A percentile compares a stretch with the other conserved stretches of the same genome.
Evolutionary conservation across 2,797 vertebrate species (phyloP).

Genomic region (Apodemus agrarius): DNA sequence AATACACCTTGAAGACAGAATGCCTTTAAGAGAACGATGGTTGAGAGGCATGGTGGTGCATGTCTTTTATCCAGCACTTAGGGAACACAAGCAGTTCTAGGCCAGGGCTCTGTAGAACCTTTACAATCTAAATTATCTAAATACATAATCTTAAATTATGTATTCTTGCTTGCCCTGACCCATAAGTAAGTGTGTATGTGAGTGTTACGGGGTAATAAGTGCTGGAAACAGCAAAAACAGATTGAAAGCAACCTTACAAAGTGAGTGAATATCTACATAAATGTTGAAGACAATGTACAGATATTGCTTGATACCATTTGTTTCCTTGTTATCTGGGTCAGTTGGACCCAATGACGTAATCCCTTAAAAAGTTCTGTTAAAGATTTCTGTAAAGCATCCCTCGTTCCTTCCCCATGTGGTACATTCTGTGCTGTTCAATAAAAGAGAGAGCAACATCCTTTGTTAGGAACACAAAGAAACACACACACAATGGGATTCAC

Average conservation of each 20-base stretch:
- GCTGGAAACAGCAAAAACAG: not conserved
- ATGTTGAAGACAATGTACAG: not conserved
- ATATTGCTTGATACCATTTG: not conserved
- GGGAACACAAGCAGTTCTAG: not conserved
- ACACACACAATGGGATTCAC: not conserved
- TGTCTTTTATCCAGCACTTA: not conserved
- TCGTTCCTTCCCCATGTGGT: not conserved
- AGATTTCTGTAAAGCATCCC: not conserved
- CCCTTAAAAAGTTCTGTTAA: not conserved
- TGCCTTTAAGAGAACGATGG: not conserved
- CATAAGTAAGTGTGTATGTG: not conserved
- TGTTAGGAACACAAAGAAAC: not conserved
- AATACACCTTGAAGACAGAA: not conserved
- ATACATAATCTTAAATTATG: not conserved
- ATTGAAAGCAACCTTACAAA: not conserved
- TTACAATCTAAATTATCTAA: not conserved
- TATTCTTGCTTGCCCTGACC: not conserved
- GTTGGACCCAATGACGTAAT: not conserved
- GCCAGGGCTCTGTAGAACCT: not conserved
- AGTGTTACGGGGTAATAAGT: not conserved
- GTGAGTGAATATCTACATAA: not conserved
- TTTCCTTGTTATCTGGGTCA: not conserved
- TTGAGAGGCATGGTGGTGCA: not conserved
- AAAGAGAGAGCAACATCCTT: not conserved
- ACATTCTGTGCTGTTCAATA: not conserved